These are phyloP conservation scores for Peromyscus attwateri DNA, from an alignment of 2,797 vertebrate genomes.

Conservation along the genomic window DNA sequence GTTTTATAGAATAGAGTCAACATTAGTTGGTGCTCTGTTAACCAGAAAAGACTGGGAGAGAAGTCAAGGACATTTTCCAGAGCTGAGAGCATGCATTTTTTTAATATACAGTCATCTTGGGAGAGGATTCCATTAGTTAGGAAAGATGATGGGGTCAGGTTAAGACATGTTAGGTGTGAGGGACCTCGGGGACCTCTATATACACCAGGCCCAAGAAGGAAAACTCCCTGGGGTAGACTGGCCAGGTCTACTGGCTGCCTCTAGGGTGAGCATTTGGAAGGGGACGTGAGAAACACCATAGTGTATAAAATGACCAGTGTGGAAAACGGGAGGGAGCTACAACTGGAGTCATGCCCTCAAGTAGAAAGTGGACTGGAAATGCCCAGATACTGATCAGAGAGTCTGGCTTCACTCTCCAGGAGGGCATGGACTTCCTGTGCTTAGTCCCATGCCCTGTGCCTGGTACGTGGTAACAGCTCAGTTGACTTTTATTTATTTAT, in stretches of 20 bases:
- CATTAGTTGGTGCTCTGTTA: neutral
- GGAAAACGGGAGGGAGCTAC: neutral
- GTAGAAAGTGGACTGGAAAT: neutral
- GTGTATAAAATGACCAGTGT: neutral
- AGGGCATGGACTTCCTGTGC: rapidly evolving
- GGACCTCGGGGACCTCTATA: neutral
- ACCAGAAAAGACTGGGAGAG: neutral
- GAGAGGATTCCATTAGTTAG: neutral
- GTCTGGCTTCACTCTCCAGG: neutral
- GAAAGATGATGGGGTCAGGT: neutral
- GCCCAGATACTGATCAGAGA: neutral
- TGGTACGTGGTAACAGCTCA: neutral
- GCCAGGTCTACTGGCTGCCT: neutral
- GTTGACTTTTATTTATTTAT: neutral
- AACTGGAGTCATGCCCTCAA: neutral
- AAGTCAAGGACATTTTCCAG: neutral
- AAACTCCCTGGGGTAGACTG: neutral
- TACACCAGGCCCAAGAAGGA: neutral
- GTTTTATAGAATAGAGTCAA: neutral
- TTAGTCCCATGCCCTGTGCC: neutral
- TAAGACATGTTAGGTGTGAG: neutral
- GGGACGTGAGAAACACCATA: neutral
- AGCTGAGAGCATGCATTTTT: neutral
- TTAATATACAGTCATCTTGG: neutral
- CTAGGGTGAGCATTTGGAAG: neutral